Evolutionary conservation across 2,888 invertebrate genomes (phyloP).

Genomic region (Drosophila melanosoma): DNA sequence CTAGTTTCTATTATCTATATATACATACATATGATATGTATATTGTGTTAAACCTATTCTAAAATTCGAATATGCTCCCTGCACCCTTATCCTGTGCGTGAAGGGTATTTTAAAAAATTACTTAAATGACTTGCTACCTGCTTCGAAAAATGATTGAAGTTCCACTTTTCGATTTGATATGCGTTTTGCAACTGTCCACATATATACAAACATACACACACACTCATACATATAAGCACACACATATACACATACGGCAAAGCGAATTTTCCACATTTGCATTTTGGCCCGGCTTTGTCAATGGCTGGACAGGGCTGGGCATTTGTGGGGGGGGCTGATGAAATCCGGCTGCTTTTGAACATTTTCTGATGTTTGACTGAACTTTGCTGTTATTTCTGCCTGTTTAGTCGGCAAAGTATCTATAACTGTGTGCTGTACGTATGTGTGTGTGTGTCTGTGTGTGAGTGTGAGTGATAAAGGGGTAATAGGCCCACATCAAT

Average conservation of each 20-base stretch:
- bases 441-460: conserved; percentile 18
- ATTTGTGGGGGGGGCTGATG: background rate
- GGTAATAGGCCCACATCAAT: conserved; percentile 36
- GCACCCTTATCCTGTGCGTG: background rate
- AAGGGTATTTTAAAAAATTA: conserved; percentile 23
- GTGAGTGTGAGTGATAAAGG: conserved; percentile 6
- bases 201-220: conserved; percentile 11
- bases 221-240: conserved; percentile 2
- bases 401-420: conserved; percentile 31
- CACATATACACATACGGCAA: conserved; percentile 33
- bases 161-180: conserved; percentile 78
- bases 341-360: conserved; percentile 46
- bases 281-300: conserved; percentile 45
- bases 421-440: conserved; percentile 1
- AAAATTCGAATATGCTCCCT: no score
- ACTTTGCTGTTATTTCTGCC: conserved; percentile 69
- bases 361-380: conserved; percentile 73
- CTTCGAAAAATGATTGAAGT: conserved; percentile 71
- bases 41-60: background rate
- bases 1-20: background rate
- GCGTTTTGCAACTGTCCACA: conserved; percentile 69
- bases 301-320: conserved; percentile 17
- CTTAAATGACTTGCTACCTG: conserved; percentile 56
- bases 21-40: background rate
- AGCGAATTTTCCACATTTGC: conserved; percentile 35